Conservation (phyloP, 2,888 invertebrate genomes). For the Caenorhabditis sulstoni region DNA sequence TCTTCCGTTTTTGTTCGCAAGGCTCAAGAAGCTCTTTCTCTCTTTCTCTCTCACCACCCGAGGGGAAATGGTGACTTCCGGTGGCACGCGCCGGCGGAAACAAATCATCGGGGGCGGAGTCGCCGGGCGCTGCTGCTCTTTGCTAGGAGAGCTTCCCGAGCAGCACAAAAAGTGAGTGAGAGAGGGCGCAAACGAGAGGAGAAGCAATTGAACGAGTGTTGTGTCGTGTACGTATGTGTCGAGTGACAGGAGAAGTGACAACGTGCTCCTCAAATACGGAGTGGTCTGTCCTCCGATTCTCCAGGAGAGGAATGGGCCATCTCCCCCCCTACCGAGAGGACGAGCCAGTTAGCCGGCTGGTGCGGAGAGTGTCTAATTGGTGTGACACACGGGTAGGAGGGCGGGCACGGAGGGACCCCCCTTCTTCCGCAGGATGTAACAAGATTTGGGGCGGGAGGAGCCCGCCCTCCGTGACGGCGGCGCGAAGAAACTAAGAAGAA, state of each 20-base stretch:
- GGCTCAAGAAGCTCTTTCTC: conserved; percentile 13
- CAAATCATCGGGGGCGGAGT: conserved; percentile 52
- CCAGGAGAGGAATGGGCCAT: conserved; percentile 27
- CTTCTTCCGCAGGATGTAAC: conserved; percentile 43
- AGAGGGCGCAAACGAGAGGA: conserved; percentile 17
- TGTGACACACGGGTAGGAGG: conserved; percentile 50
- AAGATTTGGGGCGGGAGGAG: conserved; percentile 39
- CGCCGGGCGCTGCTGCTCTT: conserved; percentile 41
- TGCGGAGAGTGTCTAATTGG: conserved; percentile 51
- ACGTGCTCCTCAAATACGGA: conserved; percentile 41
- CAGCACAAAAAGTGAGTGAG: conserved; percentile 45
- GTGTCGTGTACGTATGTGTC: conserved; percentile 16
- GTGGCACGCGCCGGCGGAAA: conserved; percentile 52
- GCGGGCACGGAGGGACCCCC: conserved; percentile 13
- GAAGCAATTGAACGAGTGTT: conserved; percentile 46
- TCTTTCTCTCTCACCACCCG: conserved; percentile 40
- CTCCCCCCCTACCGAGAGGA: too few relatives aligned
- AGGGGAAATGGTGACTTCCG: conserved; percentile 54
- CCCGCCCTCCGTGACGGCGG: conserved; percentile 29
- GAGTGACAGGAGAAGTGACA: conserved; percentile 52
- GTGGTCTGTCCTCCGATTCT: too few relatives aligned
- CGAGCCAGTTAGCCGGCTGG: conserved; percentile 36
- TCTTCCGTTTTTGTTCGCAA: conserved; percentile 29
- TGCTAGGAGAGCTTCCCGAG: conserved; percentile 29
- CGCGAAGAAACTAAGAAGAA: conserved; percentile 30